Base-by-base conservation (phyloP, 2,888 invertebrate genomes). In the Drosophila fungiperda region DNA sequence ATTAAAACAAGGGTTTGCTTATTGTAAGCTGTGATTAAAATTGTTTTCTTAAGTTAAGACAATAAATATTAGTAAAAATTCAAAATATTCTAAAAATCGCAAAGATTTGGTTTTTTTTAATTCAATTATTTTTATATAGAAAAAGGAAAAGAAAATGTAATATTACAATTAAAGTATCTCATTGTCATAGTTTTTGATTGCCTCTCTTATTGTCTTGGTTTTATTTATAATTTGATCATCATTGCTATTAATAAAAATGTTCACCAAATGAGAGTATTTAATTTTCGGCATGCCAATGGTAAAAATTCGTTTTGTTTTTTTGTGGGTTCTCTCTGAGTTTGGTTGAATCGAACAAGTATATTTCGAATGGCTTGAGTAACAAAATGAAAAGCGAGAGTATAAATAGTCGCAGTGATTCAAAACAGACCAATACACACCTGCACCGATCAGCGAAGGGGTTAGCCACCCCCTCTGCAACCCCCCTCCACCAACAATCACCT, bases 381-480 rank as follows among this genome's bases (percentile, higher is more conserved):
- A 52, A 69, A 60, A 77, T 83, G 85, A 85, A 85, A 89, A 88
- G 64, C 82, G 68, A 82, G 81, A 83, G 84, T 87, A 87, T 75
- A 88, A 90, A 88, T 88, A 88, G 89, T 80, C 74, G 63, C 68
- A 75, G 75, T 88, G 87, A 88, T 80, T 88, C 90, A 88, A 89
- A 71, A 55, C 17, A 23, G 62, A 83, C 78, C 55, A 64, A 61
- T 45, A 45, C 68, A 74, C 84, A 83, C 89, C 87, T 84, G 83
- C 83, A 81, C n/a, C 45, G 71, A 63, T 59, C 58, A 54, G n/a
- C 40, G 64, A 67, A 29, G 53, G 69, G 63, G 68, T 81, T 78
- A 75, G 75, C 67, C 79, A 68, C 71, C 78, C 9, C 6, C 29
- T 7, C 7, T 6, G 15, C 11, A 23, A 1, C 3, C 2, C n/a